Percentiles rank a stretch among this genome's conserved stretches.
Conservation (phyloP, 1,140 invertebrate genomes). For the Lamellibrachia luymesi region DNA sequence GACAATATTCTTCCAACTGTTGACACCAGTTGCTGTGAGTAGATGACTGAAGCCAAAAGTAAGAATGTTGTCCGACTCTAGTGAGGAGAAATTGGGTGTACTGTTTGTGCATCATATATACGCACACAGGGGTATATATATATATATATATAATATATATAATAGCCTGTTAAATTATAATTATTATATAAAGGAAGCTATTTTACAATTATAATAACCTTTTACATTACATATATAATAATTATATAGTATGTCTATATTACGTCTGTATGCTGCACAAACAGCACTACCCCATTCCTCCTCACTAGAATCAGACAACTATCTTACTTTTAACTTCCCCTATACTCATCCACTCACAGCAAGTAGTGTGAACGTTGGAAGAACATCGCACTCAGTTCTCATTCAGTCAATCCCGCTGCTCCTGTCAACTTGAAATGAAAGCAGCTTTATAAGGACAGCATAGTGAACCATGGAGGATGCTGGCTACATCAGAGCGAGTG, state of each 20-base stretch:
- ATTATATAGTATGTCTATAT: background rate
- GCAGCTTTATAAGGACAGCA: background rate
- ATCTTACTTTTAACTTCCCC: background rate
- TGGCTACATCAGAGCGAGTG: background rate
- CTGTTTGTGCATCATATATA: too few relatives aligned
- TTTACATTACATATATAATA: background rate
- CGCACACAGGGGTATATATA: too few relatives aligned
- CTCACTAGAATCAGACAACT: background rate
- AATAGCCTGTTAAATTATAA: background rate
- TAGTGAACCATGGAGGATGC: background rate
- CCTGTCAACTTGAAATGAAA: background rate
- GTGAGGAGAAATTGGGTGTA: too few relatives aligned
- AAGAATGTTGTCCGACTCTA: too few relatives aligned
- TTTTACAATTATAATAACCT: background rate
- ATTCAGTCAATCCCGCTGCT: background rate
- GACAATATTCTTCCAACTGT: too few relatives aligned
- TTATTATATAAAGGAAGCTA: background rate
- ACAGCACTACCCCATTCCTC: background rate
- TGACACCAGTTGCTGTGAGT: too few relatives aligned
- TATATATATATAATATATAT: too few relatives aligned
- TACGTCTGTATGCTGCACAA: background rate
- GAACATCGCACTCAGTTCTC: background rate
- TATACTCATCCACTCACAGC: too few relatives aligned
- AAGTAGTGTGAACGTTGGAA: background rate
- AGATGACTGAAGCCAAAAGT: too few relatives aligned